Conservation (phyloP, 2,888 invertebrate species). For the Ochropleura plecta region DNA sequence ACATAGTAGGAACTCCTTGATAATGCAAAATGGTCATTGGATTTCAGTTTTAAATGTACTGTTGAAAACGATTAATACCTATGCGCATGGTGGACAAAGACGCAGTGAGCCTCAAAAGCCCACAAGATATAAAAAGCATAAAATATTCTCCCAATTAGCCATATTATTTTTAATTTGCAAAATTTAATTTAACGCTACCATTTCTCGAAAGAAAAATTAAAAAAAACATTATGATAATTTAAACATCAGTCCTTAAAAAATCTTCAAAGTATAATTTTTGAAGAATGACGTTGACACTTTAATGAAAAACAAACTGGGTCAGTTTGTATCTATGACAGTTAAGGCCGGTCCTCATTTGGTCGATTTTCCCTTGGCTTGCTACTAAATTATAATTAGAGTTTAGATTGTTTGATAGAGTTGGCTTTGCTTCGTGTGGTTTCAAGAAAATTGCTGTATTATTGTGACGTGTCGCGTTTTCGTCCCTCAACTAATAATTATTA, state of each 20-base stretch:
- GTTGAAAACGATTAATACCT: neutral
- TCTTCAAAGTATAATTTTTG: conserved; percentile 54
- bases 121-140: neutral
- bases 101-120: neutral
- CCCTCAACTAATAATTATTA: conserved; percentile 24
- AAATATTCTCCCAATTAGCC: conserved; percentile 35
- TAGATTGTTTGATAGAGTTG: conserved; percentile 52
- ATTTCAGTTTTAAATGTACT: neutral
- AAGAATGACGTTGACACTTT: conserved; percentile 59
- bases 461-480: conserved; percentile 22
- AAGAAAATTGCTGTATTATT: conserved; percentile 38
- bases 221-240: conserved; percentile 43
- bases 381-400: conserved; percentile 54
- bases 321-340: conserved; percentile 59
- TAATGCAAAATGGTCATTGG: neutral
- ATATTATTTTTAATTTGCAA: conserved; percentile 34
- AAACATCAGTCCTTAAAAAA: conserved; percentile 43
- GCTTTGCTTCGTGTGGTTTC: conserved; percentile 19
- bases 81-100: neutral
- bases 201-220: conserved; percentile 33
- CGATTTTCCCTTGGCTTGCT: conserved; percentile 52
- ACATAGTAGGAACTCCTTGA: conserved; percentile 17
- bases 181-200: conserved; percentile 19
- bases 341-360: conserved; percentile 53
- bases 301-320: conserved; percentile 66